A percentile compares a stretch with the other conserved stretches of the same genome.
Conservation (phyloP, 35 echinoderm and acorn worm species). For the Ophioderma brevispina region DNA sequence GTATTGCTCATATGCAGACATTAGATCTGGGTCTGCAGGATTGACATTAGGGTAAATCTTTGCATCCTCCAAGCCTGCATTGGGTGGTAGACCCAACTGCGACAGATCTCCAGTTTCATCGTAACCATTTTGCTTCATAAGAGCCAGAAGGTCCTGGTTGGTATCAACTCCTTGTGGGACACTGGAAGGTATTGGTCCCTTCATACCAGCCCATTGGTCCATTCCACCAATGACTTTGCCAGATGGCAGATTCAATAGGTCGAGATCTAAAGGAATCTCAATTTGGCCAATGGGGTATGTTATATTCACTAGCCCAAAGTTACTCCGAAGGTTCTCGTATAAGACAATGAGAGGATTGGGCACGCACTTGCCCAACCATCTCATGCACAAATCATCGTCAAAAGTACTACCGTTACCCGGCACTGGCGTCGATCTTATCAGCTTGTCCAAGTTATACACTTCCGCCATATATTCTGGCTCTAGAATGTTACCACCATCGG, state of each 20-base stretch:
- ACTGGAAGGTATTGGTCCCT: too few species aligned
- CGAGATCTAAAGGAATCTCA: neutral
- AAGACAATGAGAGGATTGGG: conserved; percentile 48
- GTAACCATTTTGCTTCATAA: too few species aligned
- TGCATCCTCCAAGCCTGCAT: too few species aligned
- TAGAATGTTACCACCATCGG: conserved; percentile 36
- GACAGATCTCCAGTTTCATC: too few species aligned
- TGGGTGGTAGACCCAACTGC: too few species aligned
- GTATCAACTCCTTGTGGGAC: too few species aligned
- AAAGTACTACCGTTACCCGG: neutral
- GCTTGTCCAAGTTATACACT: neutral
- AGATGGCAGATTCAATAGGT: neutral
- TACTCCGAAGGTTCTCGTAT: neutral
- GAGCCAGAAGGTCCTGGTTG: too few species aligned
- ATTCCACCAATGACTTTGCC: neutral
- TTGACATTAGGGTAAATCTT: too few species aligned
- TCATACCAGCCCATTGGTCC: too few species aligned
- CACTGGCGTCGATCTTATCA: neutral
- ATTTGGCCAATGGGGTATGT: neutral
- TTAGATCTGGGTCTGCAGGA: neutral
- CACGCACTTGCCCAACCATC: conserved; percentile 49
- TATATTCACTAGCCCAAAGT: neutral
- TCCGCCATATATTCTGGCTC: conserved; percentile 21
- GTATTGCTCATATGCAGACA: neutral
- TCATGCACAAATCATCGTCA: conserved; percentile 52